Evolutionary conservation across 2,888 invertebrate species (phyloP), one percentile per base, ranked within the genome.

Genomic region (Tiphia femorata): DNA sequence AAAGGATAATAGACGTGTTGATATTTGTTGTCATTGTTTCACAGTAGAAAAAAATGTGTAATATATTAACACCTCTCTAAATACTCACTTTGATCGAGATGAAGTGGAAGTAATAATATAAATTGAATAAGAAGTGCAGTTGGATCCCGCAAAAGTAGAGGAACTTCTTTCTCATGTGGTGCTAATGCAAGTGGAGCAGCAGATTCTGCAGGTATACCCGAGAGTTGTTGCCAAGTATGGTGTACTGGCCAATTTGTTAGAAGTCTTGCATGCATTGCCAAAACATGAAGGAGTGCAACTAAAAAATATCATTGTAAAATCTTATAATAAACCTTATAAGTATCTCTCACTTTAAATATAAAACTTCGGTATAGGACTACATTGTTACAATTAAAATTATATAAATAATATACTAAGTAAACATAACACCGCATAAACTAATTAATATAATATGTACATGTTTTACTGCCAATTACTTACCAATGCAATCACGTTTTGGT

Each of bases 201-300:
- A 23, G 75, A 62, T 27, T 67, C 57, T 0, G 48, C 38, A 3
- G 72, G 67, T 40, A 78, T 56, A 3, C 88, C 87, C 30, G 87
- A 85, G 20, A 88, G 64, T 63, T 88, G 86, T 64, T 87, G 85
- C 87, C 87, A 88, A 3, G 86, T 86, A 29, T 86, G 85, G 85
- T 87, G 89, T 40, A 88, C 83, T 2, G 89, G 88, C 87, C 90
- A 87, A 48, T 86, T 86, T 8, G 86, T 83, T 53, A 94, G 86
- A 43, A 93, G 89, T 59, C 93, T 90, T 25, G 93, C 91, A 84
- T 96, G 95, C 67, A 93, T 91, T 40, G 94, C 93, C 68, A 96
- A 86, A 19, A 97, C 95, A 76, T 95, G 94, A 61, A 97, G 85
- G 62, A 97, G 86, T 8, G 96, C 96, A 70, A 95, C 96, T 94